Evolutionary conservation across 2,113 vertebrate species (phyloP).

Genomic region (Syrmaticus mikado): DNA sequence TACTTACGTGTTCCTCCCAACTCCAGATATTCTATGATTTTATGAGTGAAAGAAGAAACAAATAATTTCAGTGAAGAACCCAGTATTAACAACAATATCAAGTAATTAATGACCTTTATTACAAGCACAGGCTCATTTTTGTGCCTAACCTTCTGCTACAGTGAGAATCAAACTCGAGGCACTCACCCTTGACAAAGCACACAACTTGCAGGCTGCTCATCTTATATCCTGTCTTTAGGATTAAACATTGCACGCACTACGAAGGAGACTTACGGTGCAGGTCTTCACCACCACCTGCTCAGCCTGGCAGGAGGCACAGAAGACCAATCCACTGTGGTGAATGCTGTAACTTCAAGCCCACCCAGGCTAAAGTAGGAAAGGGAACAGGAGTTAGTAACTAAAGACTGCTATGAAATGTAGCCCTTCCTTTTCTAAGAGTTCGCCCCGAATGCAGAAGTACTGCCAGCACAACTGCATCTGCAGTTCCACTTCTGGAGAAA

Average conservation of each 20-base stretch:
- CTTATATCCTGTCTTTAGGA: neutral
- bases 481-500: neutral
- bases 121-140: neutral
- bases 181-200: fast-evolving
- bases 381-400: neutral
- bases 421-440: neutral
- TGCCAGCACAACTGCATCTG: neutral
- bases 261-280: neutral
- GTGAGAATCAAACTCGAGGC: neutral
- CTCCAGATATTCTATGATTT: too few species aligned
- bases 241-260: neutral
- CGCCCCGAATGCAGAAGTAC: neutral
- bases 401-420: neutral
- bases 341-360: neutral
- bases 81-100: neutral
- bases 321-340: neutral
- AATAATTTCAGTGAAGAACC: neutral
- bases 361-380: neutral
- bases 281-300: neutral
- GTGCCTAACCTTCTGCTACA: neutral
- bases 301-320: neutral
- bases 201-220: neutral
- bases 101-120: neutral
- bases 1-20: too few species aligned
- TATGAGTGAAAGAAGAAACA: neutral